phyloP scores from a whole-genome alignment of 92 coral and sea anemone genomes.

The Epizoanthus ramosus region DNA sequence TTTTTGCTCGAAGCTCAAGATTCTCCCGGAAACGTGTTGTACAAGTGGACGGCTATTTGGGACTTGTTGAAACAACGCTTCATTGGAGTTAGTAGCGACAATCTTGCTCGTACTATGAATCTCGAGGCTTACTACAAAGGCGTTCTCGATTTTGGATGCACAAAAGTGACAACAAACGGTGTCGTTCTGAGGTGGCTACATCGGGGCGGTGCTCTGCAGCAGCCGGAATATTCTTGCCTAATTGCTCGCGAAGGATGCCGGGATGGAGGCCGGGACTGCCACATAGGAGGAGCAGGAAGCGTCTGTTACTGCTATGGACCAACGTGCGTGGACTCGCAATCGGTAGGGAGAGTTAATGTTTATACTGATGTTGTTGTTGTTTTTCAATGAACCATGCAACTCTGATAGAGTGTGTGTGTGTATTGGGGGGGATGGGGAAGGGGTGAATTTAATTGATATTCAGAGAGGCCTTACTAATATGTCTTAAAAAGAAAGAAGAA shows the following conservation, averaged over 20 bases:
- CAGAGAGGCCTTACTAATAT: no score
- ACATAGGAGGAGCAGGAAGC: neutral
- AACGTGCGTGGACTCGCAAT: neutral
- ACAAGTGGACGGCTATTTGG: constrained; percentile 49
- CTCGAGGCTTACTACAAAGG: constrained; percentile 60
- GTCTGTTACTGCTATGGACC: neutral
- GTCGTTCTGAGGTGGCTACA: constrained; percentile 28
- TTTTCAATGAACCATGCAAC: no score
- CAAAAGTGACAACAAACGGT: neutral
- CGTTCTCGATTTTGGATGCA: constrained; percentile 44
- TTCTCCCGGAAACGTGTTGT: constrained; percentile 29
- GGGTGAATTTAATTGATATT: no score
- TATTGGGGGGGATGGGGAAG: no score
- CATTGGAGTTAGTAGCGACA: constrained; percentile 4
- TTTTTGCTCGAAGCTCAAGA: constrained; percentile 43
- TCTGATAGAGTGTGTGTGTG: no score
- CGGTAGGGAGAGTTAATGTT: neutral
- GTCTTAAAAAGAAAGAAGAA: no score
- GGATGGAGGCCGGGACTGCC: constrained; percentile 40
- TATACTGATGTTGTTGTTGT: neutral
- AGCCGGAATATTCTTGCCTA: constrained; percentile 34
- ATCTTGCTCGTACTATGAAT: constrained; percentile 23
- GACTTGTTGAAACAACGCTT: constrained; percentile 16
- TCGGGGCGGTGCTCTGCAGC: neutral
- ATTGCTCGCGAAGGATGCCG: constrained; percentile 39